phyloP scores from a whole-genome alignment of 2,888 invertebrate genomes.

The Lysandra coridon region DNA sequence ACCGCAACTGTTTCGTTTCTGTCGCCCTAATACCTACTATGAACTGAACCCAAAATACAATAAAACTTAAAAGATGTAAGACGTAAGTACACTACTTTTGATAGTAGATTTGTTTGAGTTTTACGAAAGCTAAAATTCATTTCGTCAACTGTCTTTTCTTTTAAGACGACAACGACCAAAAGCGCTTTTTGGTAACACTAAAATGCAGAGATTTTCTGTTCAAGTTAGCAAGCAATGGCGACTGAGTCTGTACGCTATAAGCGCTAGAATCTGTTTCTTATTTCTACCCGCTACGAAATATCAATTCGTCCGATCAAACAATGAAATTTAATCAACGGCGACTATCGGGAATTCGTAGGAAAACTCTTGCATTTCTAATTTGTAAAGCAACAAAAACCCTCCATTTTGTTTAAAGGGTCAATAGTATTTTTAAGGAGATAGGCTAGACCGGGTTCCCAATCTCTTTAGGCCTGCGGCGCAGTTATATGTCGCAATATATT shows the following conservation, averaged over 20 bases:
- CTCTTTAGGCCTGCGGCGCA: too few species aligned
- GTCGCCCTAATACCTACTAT: not conserved
- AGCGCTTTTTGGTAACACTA: not conserved
- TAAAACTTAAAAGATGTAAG: not conserved
- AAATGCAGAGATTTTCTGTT: not conserved
- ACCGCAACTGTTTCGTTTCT: slow-evolving; percentile 2
- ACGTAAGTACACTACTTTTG: too few species aligned
- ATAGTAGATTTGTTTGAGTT: not conserved
- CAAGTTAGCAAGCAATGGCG: not conserved
- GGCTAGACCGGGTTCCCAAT: not conserved
- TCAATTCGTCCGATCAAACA: slow-evolving; percentile 2
- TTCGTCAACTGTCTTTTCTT: not conserved
- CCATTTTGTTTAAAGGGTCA: not conserved
- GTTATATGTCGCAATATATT: too few species aligned
- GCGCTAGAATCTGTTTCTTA: not conserved
- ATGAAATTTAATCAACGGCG: slow-evolving; percentile 13
- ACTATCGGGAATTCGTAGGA: not conserved
- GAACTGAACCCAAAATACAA: not conserved
- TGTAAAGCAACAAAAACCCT: not conserved
- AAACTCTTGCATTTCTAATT: not conserved
- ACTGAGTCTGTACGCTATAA: not conserved
- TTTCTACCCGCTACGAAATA: slow-evolving; percentile 8
- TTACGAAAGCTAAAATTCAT: not conserved
- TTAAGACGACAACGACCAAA: not conserved
- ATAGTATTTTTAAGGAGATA: not conserved